Base-by-base conservation (phyloP, 2,797 vertebrate species). In the Apodemus agrarius region DNA sequence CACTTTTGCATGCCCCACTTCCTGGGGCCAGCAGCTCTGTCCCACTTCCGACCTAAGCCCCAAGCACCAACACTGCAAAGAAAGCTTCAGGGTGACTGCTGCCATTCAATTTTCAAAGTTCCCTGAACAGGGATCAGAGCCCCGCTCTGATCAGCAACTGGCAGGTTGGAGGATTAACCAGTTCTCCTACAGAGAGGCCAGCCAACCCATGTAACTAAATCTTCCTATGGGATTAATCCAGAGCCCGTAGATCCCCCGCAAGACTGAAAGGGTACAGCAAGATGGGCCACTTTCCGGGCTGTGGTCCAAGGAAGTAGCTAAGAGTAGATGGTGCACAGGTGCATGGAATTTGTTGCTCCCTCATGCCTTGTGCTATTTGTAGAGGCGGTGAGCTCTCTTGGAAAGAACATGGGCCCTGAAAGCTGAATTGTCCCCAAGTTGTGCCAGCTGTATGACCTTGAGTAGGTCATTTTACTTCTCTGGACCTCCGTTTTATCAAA, bases 181-280 rank as follows among this genome's bases (percentile, higher is more conserved):
- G 49, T 79, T 82, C 74, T 93, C 92, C 95, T 83, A 86, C 61
- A 2, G 61, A 79, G 91, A 97, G 91, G 89, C 92, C 96, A 52
- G 95, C 93, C 92, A 98, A 84, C 80, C 75, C 96, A 49, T 87
- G 90, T 91, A 76, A 96, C 92, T 92, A 96, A 94, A 96, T 97
- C 96, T 72, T 93, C 83, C 96, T 81, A 65, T 49, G 5, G 91
- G 93, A 94, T 97, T 97, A 96, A 92, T 87, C 80, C 74, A 16
- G 21, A 85, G 63, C 54, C 85, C 69, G 17, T 3, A 57, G 91
- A 96, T 95, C 89, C 89, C 57, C 78, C 29, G 0, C 92, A 89
- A 82, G 61, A 74, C 89, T 78, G 78, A 96, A 89, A 63, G 88
- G 96, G 96, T 89, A 94, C 52, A 82, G 96, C 92, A 94, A 0